Evolutionary conservation across 2,888 invertebrate species (phyloP), one percentile per base, ranked within the genome.

Genomic region (Ophion costatus): DNA sequence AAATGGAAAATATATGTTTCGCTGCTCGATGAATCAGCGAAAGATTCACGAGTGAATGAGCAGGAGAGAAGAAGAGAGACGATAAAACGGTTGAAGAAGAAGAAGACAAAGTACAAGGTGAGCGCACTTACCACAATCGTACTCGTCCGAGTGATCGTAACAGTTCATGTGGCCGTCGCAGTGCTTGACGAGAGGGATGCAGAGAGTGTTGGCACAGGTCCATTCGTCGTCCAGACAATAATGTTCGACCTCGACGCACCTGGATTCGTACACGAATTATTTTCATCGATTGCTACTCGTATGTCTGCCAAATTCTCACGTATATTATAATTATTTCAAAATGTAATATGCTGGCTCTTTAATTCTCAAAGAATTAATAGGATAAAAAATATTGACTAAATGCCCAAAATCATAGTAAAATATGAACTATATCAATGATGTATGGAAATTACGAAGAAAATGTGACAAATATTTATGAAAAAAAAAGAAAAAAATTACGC

Each of bases 161-260:
- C 97, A 97, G 91, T 97, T 96, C 90, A 96, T 95, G 79, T 95
- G 94, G 17, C 97, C 97, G 91, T 97, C 96, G 93, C 97, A 97
- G 51, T 95, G 95, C 82, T 96, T 95, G 42, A 94, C 94, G 57
- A 94, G 93, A 0, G 95, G 94, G 70, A 97, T 96, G 91, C 97
- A 97, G 82, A 96, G 94, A 22, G 95, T 95, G 90, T 97, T 96
- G n/a, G 95, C 95, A 91, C 97, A 97, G 78, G 95, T 96, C 95
- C 96, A 97, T 90, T 96, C 96, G 81, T 95, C 94, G 42, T 95
- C 93, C 20, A 95, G 94, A 89, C 97, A 97, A 67, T 95, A 94
- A 76, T 95, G 94, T 66, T 94, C 94, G 79, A 95, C 94, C 83
- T 95, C 95, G 87, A 96, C 91, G 88, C 95, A 95, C 64, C 96